These are phyloP conservation scores for Rhabdornis inornatus DNA, from an alignment of 2,113 vertebrate species.

Conservation along the genomic window DNA sequence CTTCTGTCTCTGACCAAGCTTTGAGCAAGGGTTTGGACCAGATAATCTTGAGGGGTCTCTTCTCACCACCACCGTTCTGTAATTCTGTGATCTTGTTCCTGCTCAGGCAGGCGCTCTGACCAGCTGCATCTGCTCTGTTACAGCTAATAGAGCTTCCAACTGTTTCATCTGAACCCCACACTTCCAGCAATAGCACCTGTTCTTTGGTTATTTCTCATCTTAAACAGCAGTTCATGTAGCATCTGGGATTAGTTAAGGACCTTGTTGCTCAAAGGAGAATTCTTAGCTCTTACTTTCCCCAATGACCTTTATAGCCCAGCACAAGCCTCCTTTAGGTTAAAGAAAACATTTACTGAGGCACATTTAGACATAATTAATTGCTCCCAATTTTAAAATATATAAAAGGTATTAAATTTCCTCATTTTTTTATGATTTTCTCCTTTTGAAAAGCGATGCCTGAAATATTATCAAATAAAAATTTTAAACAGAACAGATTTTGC, in stretches of 20 bases:
- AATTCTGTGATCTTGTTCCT: neutral
- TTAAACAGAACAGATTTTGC: neutral
- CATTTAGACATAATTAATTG: conserved; percentile 31
- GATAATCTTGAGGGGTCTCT: neutral
- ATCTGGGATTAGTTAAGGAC: conserved; percentile 33
- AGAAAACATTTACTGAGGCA: neutral
- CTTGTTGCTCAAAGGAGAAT: neutral
- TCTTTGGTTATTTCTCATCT: conserved; percentile 36
- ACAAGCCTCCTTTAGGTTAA: neutral
- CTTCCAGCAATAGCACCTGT: conserved; percentile 19
- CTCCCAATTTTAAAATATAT: neutral
- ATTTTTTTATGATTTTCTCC: neutral
- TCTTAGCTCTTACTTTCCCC: conserved; percentile 19
- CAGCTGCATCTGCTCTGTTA: neutral
- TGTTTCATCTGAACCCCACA: neutral
- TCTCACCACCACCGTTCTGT: neutral
- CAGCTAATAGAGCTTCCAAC: conserved; percentile 4
- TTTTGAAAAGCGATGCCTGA: conserved; percentile 6
- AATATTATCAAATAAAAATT: conserved; percentile 15
- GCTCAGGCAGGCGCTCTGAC: neutral
- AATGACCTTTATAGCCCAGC: neutral
- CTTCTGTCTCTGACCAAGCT: neutral
- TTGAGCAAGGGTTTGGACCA: neutral
- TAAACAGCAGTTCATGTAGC: neutral
- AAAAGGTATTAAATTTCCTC: conserved; percentile 31